Evolutionary conservation across 2,113 vertebrate species (phyloP).

Genomic region (Agapornis roseicollis): DNA sequence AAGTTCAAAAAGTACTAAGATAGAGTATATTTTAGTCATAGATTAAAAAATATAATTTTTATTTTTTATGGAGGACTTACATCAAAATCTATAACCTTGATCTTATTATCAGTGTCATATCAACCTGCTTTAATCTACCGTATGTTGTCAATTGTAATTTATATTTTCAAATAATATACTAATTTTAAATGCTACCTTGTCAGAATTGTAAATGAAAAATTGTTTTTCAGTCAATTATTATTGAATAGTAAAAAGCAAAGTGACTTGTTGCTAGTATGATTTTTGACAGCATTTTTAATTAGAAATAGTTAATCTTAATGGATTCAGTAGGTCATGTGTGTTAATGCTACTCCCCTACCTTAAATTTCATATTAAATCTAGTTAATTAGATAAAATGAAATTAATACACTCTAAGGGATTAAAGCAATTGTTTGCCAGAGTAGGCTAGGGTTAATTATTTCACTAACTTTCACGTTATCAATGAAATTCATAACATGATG

Average conservation of each 20-base stretch:
- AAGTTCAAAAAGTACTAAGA: slow-evolving; percentile 38
- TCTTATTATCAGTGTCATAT: slow-evolving; percentile 11
- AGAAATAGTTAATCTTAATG: neutral
- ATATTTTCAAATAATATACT: slow-evolving; percentile 35
- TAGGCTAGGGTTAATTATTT: neutral
- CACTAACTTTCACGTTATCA: neutral
- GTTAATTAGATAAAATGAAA: neutral
- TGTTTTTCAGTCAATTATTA: neutral
- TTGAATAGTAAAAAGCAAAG: neutral
- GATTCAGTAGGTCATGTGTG: neutral
- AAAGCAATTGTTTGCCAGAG: neutral
- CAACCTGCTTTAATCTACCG: slow-evolving; percentile 6
- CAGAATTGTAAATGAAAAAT: slow-evolving; percentile 15
- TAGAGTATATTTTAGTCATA: neutral
- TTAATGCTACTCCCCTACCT: neutral
- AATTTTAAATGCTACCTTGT: slow-evolving; percentile 11
- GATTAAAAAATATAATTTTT: slow-evolving; percentile 43
- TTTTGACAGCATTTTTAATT: slow-evolving; percentile 15
- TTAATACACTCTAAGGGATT: neutral
- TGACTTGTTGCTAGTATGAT: neutral
- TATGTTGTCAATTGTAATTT: slow-evolving; percentile 40
- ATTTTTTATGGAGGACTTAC: neutral
- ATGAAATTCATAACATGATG: neutral
- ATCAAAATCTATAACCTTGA: slow-evolving; percentile 42
- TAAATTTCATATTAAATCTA: neutral